These are phyloP conservation scores for Diadophis punctatus DNA, from an alignment of 2,113 vertebrate species.

Conservation along the genomic window DNA sequence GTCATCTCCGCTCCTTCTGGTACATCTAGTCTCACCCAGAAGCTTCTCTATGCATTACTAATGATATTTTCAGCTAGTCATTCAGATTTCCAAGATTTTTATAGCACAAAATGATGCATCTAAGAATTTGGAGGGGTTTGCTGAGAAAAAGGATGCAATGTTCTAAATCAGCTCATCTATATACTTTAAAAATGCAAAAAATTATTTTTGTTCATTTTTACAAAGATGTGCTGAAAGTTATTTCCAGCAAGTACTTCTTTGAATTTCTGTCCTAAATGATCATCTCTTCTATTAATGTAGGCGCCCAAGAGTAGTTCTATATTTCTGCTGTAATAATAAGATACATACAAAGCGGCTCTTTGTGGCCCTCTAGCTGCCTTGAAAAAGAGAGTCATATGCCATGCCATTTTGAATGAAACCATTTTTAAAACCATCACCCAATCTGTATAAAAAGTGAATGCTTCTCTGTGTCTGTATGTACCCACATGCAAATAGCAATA, in stretches of 20 bases:
- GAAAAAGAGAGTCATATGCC: not conserved
- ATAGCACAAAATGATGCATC: not conserved
- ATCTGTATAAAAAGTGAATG: not conserved
- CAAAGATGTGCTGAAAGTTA: not conserved
- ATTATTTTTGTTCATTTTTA: not conserved
- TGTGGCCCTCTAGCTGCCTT: not conserved
- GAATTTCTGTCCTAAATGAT: not conserved
- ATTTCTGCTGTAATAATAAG: no score
- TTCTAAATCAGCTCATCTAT: not conserved
- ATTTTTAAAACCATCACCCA: not conserved
- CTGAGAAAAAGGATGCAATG: not conserved
- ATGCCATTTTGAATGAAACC: not conserved
- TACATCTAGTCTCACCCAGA: not conserved
- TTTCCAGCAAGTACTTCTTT: slow-evolving; percentile 2
- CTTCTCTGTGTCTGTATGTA: not conserved
- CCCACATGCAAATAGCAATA: not conserved
- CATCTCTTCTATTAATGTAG: slow-evolving; percentile 6
- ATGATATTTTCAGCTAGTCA: not conserved
- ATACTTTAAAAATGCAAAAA: not conserved
- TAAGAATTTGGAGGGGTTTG: not conserved
- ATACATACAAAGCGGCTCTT: not conserved
- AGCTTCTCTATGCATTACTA: not conserved
- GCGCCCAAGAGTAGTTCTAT: slow-evolving; percentile 1
- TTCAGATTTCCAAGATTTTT: not conserved
- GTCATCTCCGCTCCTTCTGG: not conserved